Conservation (phyloP, 37 sponge, comb jelly and placozoan genomes). For the Beroe ovata region DNA sequence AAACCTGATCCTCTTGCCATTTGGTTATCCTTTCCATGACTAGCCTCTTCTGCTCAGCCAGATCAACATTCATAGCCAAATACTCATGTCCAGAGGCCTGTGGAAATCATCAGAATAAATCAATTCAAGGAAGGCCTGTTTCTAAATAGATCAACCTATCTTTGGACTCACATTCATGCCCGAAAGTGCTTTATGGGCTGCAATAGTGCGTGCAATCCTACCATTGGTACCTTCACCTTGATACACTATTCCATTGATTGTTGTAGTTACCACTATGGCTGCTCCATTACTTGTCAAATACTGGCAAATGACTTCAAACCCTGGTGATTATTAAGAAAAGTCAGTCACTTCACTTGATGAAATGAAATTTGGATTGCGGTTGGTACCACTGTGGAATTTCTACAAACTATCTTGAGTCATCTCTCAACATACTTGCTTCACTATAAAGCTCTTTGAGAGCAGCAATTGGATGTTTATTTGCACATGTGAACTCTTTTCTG, state of each 20-base stretch:
- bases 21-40: conserved; percentile 23
- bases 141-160: no score
- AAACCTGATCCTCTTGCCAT: conserved; percentile 63
- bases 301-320: conserved; percentile 10
- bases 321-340: conserved; percentile 10
- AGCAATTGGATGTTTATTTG: conserved; percentile 10
- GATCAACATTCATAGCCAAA: background rate
- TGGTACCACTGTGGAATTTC: no score
- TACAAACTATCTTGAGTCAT: background rate
- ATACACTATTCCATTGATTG: conserved; percentile 20
- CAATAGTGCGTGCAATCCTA: conserved; percentile 17
- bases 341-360: no score
- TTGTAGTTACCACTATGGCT: conserved; percentile 9
- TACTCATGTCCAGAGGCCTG: background rate
- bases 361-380: no score
- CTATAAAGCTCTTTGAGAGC: conserved; percentile 44
- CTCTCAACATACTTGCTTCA: conserved; percentile 11
- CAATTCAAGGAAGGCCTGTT: no score
- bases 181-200: conserved; percentile 43
- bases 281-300: conserved; percentile 2
- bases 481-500: conserved; percentile 27
- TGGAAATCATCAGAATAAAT: no score
- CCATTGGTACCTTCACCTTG: conserved; percentile 21
- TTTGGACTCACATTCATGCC: conserved; percentile 61
- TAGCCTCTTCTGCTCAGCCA: conserved; percentile 25